These are phyloP conservation scores for Diorhabda elongata DNA, from an alignment of 1,140 invertebrate genomes.

Conservation along the genomic window DNA sequence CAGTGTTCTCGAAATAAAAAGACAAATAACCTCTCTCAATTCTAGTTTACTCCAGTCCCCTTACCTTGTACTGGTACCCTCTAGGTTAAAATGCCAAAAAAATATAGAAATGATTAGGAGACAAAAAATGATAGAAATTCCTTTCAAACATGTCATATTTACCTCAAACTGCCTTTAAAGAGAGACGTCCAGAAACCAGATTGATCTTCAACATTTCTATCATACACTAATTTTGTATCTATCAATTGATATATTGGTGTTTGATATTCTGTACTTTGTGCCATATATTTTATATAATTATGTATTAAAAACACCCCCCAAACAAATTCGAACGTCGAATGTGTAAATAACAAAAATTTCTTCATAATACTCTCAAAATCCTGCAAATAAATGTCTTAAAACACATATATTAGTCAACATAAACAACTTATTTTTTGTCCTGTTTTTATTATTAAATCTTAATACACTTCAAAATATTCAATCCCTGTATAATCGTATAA, in stretches of 20 bases:
- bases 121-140: too few species aligned
- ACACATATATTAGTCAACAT: too few species aligned
- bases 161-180: conserved; percentile 44
- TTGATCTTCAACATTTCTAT: conserved; percentile 36
- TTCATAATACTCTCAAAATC: conserved; percentile 39
- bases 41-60: too few species aligned
- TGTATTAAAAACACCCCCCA: conserved; percentile 41
- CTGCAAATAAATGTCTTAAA: conserved; percentile 16
- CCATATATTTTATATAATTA: conserved; percentile 50
- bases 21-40: too few species aligned
- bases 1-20: too few species aligned
- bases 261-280: conserved; percentile 49
- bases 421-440: too few species aligned
- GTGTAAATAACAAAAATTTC: conserved; percentile 37
- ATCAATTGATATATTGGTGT: conserved; percentile 50
- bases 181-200: conserved; percentile 42
- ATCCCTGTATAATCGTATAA: too few species aligned
- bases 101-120: too few species aligned
- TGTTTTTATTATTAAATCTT: too few species aligned
- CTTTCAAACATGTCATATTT: conserved; percentile 11
- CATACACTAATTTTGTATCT: conserved; percentile 51
- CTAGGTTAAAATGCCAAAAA: too few species aligned
- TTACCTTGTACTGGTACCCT: too few species aligned
- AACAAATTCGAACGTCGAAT: conserved; percentile 41
- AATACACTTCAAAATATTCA: too few species aligned